phyloP scores from a whole-genome alignment of 2,888 invertebrate genomes.

The Mamestra brassicae region DNA sequence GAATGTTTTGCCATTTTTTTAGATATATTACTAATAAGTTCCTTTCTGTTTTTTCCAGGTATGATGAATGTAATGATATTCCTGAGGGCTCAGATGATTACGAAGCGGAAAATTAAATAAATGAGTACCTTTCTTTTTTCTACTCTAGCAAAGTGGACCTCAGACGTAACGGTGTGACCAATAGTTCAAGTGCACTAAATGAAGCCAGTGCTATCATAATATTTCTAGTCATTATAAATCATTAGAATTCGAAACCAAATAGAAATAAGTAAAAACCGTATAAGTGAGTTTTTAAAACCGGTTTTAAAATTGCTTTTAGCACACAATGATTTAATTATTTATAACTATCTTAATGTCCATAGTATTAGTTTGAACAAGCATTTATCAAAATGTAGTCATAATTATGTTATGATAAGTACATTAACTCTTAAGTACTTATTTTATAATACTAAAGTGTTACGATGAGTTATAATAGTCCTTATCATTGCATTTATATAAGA shows the following conservation, averaged over 20 bases:
- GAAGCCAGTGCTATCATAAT: not conserved
- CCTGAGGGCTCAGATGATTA: not conserved
- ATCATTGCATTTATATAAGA: not conserved
- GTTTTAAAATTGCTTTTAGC: too few species aligned
- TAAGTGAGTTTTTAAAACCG: too few species aligned
- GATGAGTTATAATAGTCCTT: not conserved
- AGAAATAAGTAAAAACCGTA: too few species aligned
- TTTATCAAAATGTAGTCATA: not conserved
- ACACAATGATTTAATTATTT: not conserved
- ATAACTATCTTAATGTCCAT: not conserved
- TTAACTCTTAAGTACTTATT: not conserved
- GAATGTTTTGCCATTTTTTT: not conserved
- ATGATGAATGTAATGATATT: not conserved
- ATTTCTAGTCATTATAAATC: conserved; percentile 13
- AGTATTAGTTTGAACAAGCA: not conserved
- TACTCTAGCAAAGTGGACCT: not conserved
- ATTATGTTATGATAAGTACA: not conserved
- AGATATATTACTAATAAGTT: not conserved
- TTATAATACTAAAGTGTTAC: not conserved
- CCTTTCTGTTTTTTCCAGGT: not conserved
- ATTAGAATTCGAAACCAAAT: not conserved
- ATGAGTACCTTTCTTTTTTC: not conserved
- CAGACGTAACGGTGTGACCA: not conserved
- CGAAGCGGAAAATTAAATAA: not conserved
- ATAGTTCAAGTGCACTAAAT: not conserved